Conservation (phyloP, 2,113 vertebrate genomes). For the Calidris pugnax region DNA sequence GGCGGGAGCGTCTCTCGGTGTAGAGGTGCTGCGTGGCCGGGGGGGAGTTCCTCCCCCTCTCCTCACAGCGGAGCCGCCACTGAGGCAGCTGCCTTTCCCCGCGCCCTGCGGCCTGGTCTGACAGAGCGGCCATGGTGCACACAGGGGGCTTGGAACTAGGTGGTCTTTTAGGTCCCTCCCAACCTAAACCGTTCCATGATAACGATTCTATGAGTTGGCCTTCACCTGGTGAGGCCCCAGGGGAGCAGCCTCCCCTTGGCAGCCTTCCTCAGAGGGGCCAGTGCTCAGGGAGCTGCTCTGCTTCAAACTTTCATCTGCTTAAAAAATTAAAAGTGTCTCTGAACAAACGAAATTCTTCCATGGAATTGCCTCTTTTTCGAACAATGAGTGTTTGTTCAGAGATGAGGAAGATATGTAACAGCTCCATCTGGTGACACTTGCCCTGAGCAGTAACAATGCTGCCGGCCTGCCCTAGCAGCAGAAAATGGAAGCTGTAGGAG, state of each 20-base stretch:
- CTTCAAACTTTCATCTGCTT: accelerated
- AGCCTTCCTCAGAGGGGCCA: accelerated
- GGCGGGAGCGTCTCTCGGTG: accelerated
- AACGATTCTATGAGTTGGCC: background rate
- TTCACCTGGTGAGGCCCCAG: accelerated
- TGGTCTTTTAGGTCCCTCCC: background rate
- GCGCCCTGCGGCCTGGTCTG: too few relatives aligned
- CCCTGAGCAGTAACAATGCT: background rate
- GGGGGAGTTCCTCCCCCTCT: accelerated
- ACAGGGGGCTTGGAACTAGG: background rate
- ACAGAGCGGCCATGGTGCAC: accelerated
- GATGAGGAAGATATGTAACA: accelerated
- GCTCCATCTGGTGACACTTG: background rate
- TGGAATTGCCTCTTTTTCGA: background rate
- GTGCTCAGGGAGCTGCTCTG: too few relatives aligned
- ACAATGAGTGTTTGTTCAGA: background rate
- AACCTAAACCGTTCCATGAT: background rate
- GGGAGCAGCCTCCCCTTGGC: background rate
- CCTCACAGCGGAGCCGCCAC: background rate
- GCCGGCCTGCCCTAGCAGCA: background rate
- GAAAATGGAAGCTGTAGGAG: background rate
- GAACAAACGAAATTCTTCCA: background rate
- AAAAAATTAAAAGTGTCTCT: too few relatives aligned
- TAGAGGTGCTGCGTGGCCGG: accelerated
- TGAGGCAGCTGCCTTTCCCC: background rate